Conservation (phyloP, 2,113 vertebrate genomes). For the Rousettus leschenaultii region DNA sequence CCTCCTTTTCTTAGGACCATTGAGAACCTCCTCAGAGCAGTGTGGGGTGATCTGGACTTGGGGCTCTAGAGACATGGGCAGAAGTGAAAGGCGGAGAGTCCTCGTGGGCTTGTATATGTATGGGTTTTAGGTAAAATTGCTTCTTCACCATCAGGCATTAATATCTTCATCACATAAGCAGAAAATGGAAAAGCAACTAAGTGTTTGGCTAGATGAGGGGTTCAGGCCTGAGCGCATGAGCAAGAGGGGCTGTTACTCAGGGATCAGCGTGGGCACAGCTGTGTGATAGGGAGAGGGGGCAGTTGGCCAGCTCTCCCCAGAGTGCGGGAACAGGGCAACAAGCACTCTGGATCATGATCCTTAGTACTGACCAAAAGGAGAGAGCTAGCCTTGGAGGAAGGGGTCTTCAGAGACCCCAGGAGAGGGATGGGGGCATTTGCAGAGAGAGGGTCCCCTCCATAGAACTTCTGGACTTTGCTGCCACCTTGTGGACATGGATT, state of each 20-base stretch:
- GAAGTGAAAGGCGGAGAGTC: background rate
- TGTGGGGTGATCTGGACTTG: background rate
- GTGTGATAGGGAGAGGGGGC: rapidly evolving
- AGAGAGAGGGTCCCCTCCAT: background rate
- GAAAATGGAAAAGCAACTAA: background rate
- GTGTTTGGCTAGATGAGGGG: too few relatives aligned
- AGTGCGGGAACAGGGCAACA: background rate
- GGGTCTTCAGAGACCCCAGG: background rate
- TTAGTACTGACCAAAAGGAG: background rate
- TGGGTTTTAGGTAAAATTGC: background rate
- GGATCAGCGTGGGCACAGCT: background rate
- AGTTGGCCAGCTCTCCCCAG: background rate
- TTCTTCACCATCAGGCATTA: background rate
- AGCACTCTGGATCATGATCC: background rate
- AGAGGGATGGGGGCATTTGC: background rate
- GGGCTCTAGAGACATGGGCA: rapidly evolving
- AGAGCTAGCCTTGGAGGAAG: background rate
- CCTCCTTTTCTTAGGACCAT: background rate
- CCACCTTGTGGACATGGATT: constrained; percentile 60
- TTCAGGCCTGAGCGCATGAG: too few relatives aligned
- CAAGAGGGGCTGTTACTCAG: background rate
- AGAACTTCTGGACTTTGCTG: constrained; percentile 70
- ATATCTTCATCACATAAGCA: background rate
- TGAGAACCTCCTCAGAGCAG: background rate
- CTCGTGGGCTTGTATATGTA: rapidly evolving